phyloP scores from a whole-genome alignment of 2,888 invertebrate species.

The Nebria brevicollis region DNA sequence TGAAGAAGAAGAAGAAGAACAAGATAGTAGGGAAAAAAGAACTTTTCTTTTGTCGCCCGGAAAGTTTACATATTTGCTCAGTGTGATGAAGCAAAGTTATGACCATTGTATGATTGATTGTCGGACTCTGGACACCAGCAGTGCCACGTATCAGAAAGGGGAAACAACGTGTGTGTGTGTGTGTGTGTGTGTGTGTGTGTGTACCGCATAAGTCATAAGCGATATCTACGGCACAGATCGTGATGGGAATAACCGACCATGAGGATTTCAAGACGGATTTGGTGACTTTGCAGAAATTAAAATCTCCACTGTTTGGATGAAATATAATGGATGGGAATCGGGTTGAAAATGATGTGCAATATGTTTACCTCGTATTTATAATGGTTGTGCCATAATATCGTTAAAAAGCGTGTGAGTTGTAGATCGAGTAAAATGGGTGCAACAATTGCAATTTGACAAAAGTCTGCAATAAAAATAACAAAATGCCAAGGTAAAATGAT shows the following conservation, averaged over 20 bases:
- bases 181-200: no score
- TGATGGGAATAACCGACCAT: not conserved
- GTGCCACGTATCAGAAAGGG: not conserved
- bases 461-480: not conserved
- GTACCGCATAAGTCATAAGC: not conserved
- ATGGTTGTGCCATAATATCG: no score
- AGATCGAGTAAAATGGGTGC: no score
- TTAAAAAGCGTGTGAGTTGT: no score
- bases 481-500: not conserved
- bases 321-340: not conserved
- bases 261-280: not conserved
- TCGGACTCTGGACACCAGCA: constrained; percentile 6
- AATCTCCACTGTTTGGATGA: not conserved
- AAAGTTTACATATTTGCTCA: constrained; percentile 21
- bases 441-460: not conserved
- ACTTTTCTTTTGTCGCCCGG: constrained; percentile 13
- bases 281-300: not conserved
- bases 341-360: no score
- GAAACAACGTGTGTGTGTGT: not conserved
- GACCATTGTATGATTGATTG: constrained; percentile 18
- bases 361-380: no score
- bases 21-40: not conserved
- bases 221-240: not conserved
- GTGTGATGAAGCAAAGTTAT: not conserved
- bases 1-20: not conserved